These are phyloP conservation scores for Pedionomus torquatus DNA, from an alignment of 2,113 vertebrate species.

Conservation along the genomic window DNA sequence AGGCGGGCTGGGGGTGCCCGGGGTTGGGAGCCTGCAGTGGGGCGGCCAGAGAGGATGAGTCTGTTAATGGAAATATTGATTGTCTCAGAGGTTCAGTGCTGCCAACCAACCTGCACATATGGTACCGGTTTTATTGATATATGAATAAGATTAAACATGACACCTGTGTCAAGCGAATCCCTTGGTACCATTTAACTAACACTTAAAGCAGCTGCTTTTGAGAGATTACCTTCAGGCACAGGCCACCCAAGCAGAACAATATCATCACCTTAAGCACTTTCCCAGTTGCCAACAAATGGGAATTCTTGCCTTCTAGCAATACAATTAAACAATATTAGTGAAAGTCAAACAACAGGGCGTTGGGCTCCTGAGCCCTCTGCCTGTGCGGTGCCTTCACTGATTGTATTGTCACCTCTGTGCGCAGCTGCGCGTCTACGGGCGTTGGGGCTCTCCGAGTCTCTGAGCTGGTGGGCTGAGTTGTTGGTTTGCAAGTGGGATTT, in stretches of 20 bases:
- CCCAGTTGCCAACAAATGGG: conserved; percentile 64
- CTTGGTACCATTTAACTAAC: conserved; percentile 74
- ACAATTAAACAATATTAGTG: conserved; percentile 57
- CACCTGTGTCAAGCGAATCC: conserved; percentile 82
- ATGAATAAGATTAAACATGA: conserved; percentile 83
- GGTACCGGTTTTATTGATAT: conserved; percentile 81
- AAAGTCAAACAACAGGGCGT: conserved; percentile 24
- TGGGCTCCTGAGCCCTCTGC: background rate
- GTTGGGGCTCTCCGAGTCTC: background rate
- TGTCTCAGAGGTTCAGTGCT: conserved; percentile 61
- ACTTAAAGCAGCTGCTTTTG: conserved; percentile 82
- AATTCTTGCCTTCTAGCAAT: conserved; percentile 55
- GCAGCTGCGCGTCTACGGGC: accelerated
- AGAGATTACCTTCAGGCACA: conserved; percentile 78
- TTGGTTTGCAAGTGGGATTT: background rate
- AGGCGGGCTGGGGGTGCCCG: background rate
- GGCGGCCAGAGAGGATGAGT: conserved; percentile 39
- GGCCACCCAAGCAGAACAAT: conserved; percentile 87
- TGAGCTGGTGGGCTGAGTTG: background rate
- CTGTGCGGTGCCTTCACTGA: background rate
- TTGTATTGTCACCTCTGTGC: background rate
- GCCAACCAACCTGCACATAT: conserved; percentile 68
- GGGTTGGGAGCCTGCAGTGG: background rate
- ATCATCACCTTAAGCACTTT: conserved; percentile 77
- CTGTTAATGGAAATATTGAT: conserved; percentile 75